phyloP scores from a whole-genome alignment of 2,113 vertebrate species.

The cat (Felis catus) region F.catus_Fca126_mat1.0 CM031415.1:75713501-75714000 shows the following conservation, averaged over 20 bases:
- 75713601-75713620: constrained; percentile 66
- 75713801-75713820: constrained; percentile 82
- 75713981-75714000: accelerated
- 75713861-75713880: constrained; percentile 74
- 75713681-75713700: constrained; percentile 94
- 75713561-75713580: constrained; percentile 83
- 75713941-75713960: accelerated
- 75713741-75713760: constrained; percentile 93
- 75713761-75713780: constrained; percentile 89
- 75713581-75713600: constrained; percentile 75
- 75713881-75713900: constrained; percentile 84
- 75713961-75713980: accelerated
- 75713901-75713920: constrained; percentile 76
- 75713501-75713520: constrained; percentile 71
- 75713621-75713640: neutral
- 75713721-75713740: constrained; percentile 97
- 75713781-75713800: constrained; percentile 85
- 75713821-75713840: constrained; percentile 83
- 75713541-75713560: constrained; percentile 77
- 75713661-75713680: constrained; percentile 88
- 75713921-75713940: accelerated
- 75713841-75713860: constrained; percentile 79
- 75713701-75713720: constrained; percentile 96
- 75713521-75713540: constrained; percentile 89
- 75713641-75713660: constrained; percentile 80